phyloP scores from a whole-genome alignment of 2,888 invertebrate genomes.

The Brachyptera risi region DNA sequence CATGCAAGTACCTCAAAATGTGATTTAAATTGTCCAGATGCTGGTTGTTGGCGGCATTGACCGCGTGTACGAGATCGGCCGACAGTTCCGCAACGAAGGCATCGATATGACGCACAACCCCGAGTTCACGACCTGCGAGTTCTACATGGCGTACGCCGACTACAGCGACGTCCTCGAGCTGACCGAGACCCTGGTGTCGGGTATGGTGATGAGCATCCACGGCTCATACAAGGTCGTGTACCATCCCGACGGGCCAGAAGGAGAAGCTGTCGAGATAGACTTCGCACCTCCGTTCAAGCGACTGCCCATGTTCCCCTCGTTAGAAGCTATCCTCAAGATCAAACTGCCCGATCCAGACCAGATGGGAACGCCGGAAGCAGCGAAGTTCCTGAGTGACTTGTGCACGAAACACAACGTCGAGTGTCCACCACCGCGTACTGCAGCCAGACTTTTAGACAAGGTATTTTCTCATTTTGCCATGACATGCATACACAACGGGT shows the following conservation, averaged over 20 bases:
- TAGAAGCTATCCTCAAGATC: conserved; percentile 75
- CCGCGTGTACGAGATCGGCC: conserved; percentile 84
- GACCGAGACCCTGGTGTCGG: conserved; percentile 86
- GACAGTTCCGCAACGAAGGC: conserved; percentile 97
- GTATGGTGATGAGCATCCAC: conserved; percentile 90
- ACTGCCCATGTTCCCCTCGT: conserved; percentile 83
- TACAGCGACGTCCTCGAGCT: conserved; percentile 92
- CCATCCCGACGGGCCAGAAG: conserved; percentile 87
- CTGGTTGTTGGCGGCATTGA: conserved; percentile 96
- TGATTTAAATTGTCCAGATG: conserved; percentile 62
- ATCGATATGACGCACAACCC: conserved; percentile 99
- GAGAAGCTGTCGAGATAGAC: conserved; percentile 80
- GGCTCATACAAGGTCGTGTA: conserved; percentile 85
- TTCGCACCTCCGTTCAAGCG: conserved; percentile 96
- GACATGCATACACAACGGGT: too few species aligned
- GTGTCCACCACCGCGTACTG: conserved; percentile 88
- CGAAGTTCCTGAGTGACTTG: conserved; percentile 71
- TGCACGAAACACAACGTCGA: conserved; percentile 85
- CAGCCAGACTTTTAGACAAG: conserved; percentile 92
- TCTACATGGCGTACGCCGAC: conserved; percentile 99
- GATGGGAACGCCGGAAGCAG: conserved; percentile 64
- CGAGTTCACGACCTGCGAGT: conserved; percentile 99
- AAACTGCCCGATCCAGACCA: conserved; percentile 69
- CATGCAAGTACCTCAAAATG: too few species aligned
- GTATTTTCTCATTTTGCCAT: too few species aligned